Evolutionary conservation across 2,113 vertebrate species (phyloP).

Genomic region (Otolemur garnettii): DNA sequence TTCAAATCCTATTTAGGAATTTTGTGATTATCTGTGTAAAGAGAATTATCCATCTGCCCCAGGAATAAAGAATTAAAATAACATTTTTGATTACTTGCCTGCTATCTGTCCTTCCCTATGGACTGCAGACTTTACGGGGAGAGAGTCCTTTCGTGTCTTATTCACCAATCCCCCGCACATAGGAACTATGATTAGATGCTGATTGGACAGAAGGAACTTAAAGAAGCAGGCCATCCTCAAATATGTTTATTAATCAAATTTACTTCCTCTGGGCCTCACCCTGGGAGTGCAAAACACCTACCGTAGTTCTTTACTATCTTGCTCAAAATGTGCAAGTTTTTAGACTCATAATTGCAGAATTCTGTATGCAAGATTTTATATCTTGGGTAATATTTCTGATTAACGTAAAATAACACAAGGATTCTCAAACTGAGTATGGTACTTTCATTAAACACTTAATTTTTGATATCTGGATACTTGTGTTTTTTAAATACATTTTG

Average conservation of each 20-base stretch:
- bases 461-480: slow-evolving; percentile 61
- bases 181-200: background rate
- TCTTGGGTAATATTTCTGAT: slow-evolving; percentile 37
- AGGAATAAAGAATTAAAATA: background rate
- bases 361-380: background rate
- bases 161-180: background rate
- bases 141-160: background rate
- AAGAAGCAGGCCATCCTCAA: background rate
- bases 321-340: background rate
- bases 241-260: background rate
- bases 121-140: background rate
- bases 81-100: background rate
- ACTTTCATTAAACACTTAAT: slow-evolving; percentile 64
- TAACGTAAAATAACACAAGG: slow-evolving; percentile 4
- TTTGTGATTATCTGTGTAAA: background rate
- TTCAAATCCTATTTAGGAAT: background rate
- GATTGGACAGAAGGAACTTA: background rate
- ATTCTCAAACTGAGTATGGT: slow-evolving; percentile 36
- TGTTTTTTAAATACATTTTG: slow-evolving; percentile 33
- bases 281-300: slow-evolving; percentile 6
- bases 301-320: background rate
- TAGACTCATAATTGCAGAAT: background rate
- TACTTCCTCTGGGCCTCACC: background rate
- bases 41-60: background rate
- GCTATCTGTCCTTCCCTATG: background rate